Conservation (phyloP, 2,888 invertebrate genomes). For the Standfussiana lucernea region DNA sequence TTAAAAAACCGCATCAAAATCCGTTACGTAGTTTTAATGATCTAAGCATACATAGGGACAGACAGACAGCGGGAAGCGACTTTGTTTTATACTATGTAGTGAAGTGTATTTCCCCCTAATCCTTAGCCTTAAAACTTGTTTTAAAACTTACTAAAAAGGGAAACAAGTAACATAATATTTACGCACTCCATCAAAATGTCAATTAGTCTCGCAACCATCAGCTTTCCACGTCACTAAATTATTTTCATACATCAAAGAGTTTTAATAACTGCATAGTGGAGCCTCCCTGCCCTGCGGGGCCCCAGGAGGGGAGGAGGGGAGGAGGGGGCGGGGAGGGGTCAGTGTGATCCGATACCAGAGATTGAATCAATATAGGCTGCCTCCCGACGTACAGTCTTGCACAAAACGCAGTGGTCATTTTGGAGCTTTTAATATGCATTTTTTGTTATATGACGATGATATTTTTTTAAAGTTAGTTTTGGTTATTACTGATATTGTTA, state of each 20-base stretch:
- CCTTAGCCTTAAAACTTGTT: too few relatives aligned
- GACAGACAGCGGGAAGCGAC: too few relatives aligned
- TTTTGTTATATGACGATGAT: background rate
- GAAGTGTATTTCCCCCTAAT: too few relatives aligned
- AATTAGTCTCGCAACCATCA: background rate
- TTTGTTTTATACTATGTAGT: too few relatives aligned
- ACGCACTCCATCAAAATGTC: background rate
- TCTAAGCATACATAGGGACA: too few relatives aligned
- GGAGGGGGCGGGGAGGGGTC: constrained; percentile 25
- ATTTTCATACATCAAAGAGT: constrained; percentile 55
- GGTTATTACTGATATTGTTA: background rate
- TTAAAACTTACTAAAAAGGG: too few relatives aligned
- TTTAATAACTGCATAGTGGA: constrained; percentile 49
- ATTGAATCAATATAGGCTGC: constrained; percentile 55
- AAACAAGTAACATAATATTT: background rate
- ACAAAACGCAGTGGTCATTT: background rate
- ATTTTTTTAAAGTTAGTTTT: background rate
- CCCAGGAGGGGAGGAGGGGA: background rate
- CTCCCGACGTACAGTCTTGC: constrained; percentile 31
- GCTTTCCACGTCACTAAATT: constrained; percentile 1
- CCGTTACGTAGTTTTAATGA: too few relatives aligned
- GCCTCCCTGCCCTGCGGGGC: constrained; percentile 3
- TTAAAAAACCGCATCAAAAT: too few relatives aligned
- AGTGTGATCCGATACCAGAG: constrained; percentile 32
- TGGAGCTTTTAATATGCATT: background rate